Evolutionary conservation across 2,888 invertebrate species (phyloP), one percentile per base, ranked within the genome.

Genomic region (Synanthedon vespiformis): DNA sequence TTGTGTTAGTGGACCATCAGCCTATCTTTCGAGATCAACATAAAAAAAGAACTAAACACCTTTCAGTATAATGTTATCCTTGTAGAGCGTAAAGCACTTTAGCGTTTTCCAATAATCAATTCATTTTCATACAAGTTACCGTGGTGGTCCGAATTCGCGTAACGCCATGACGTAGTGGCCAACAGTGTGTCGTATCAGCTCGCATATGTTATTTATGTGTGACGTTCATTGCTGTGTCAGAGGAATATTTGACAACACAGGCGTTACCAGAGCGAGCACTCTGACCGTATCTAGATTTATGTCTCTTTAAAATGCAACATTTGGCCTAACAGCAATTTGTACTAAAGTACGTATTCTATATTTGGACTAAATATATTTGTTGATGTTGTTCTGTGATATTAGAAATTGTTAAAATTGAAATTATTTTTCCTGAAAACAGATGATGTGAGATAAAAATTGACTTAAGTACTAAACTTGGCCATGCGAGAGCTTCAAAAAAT

Each of bases 201-300:
- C 57, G 60, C 55, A 55, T 53, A 52, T 57, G 63, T 64, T 70
- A 77, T 75, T 74, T 75, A 75, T 69, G 69, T 59, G 60, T 61
- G 73, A 70, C 74, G 72, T 74, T 71, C 74, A 75, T 74, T 73
- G 72, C 68, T 59, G 67, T 63, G 68, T 72, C 65, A 65, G 61
- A 56, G 56, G 60, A 54, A 62, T 64, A 64, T 67, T 70, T 67
- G 70, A 72, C 65, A 66, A 58, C 60, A 62, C 66, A 60, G 55
- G 62, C 61, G 64, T 60, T 64, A 56, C 57, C 58, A 55, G 57
- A 56, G 61, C 58, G 53, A 27, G 62, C 64, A 63, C 64, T 69
- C 65, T 62, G 60, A 56, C 57, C 55, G 57, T 44, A 44, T 48
- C 48, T 65, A 59, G 63, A 72, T 74, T 68, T 67, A 68, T 68